Evolutionary conservation across 2,113 vertebrate genomes (phyloP), one percentile per base, ranked within the genome.

Genomic region (Colaptes auratus): DNA sequence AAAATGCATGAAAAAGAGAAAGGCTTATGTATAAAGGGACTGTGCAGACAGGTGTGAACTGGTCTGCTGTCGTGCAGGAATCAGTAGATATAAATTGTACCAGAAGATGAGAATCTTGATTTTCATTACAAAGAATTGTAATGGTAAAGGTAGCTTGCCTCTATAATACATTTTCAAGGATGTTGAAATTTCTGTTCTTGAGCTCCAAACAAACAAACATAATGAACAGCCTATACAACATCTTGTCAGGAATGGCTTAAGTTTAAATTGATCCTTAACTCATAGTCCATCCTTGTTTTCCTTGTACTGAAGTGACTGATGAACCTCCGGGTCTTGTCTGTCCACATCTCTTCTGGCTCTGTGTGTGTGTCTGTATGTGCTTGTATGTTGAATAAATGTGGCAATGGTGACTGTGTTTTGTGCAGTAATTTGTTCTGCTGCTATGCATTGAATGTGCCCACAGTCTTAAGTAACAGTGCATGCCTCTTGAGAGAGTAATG

Each of bases 321-420:
- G 59, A 76, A 44, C 14, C 7, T 52, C 76, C 31, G 42, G 5
- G 12, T 74, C 46, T 92, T 86, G 48, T 27, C 31, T 59, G 33
- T 35, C 19, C 6, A 5, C 2, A 2, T 71, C 33, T 78, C 0
- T 0, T 46, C 48, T 90, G 48, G 3, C 19, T 59, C 2, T 24
- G 7, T 79, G 28, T 16, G 7, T n/a, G 7, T 27, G 9, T n/a
- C 19, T 63, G 30, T 4, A 0, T 28, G 61, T 1, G 1, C 58
- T 33, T 21, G 3, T 52, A 11, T 63, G 6, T 64, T 78, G 64
- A 33, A 18, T 60, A 25, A 55, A n/a, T 15, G 30, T 39, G 50
- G 6, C 59, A 33, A 2, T 28, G 35, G 36, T 0, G 0, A 12
- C 21, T 25, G 56, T 12, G 10, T 2, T 74, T 81, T 42, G 30